These are phyloP conservation scores for Eupeodes luniger DNA, from an alignment of 2,888 invertebrate genomes.

Conservation along the genomic window DNA sequence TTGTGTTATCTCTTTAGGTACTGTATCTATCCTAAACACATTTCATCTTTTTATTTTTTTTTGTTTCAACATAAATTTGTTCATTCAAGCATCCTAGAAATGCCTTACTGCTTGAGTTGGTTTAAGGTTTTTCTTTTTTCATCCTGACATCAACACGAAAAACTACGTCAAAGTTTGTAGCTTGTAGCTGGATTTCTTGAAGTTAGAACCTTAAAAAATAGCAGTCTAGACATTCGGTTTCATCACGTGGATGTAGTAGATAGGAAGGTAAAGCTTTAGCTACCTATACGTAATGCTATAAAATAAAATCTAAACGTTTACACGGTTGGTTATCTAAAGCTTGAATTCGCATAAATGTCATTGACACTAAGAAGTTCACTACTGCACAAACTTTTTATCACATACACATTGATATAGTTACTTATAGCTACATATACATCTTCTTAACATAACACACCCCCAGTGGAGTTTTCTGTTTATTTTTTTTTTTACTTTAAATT, in stretches of 20 bases:
- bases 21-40: neutral
- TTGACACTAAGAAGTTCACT: conserved; percentile 44
- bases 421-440: neutral
- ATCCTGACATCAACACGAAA: neutral
- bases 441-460: neutral
- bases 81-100: conserved; percentile 10
- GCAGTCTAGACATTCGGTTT: conserved; percentile 18
- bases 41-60: conserved; percentile 10
- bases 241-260: neutral
- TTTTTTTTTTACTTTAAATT: conserved; percentile 7
- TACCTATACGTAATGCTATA: neutral
- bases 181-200: conserved; percentile 6
- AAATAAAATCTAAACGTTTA: conserved; percentile 44
- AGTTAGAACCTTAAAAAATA: neutral
- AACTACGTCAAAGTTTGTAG: conserved; percentile 24
- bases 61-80: neutral
- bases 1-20: too few species aligned
- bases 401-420: neutral
- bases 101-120: conserved; percentile 11
- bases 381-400: neutral
- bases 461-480: neutral
- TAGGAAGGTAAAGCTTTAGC: neutral
- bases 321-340: conserved; percentile 33
- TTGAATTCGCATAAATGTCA: conserved; percentile 39
- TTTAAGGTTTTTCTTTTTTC: neutral